Base-by-base conservation (phyloP, 2,888 invertebrate genomes). In the Scrobipalpa atriplicella region DNA sequence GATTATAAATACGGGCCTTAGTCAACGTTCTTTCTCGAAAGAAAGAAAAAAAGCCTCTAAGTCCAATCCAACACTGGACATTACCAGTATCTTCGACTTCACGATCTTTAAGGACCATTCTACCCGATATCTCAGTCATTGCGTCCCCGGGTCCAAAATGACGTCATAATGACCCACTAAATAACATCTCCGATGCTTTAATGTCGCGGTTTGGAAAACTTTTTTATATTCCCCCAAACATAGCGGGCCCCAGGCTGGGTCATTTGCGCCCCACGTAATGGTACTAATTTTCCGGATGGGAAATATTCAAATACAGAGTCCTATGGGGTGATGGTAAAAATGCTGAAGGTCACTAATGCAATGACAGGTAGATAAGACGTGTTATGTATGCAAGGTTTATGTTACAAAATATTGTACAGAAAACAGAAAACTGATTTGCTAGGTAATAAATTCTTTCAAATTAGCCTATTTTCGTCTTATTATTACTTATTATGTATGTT, bases 141-240 rank as follows among this genome's bases (percentile, higher is more conserved):
- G 7, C 43, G 9, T 9, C 19, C 19, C 13, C 43, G n/a, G 63
- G 18, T 16, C 29, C 38, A 63, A 68, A 69, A 69, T 67, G 66
- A 69, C 60, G 69, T 41, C 66, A 63, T 69, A 69, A 69, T 69
- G 69, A 63, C 47, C 29, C 67, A 52, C 66, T 64, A 67, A 69
- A 67, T 66, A 69, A 66, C 67, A 64, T 18, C 41, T 41, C 62
- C 66, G 62, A 66, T 63, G 67, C 66, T 64, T 58, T 69, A 69
- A 68, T 68, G 68, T 64, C 51, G 64, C 11, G 61, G 9, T 58
- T 65, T 54, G 60, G 19, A 47, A 54, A 62, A 64, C 64, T 54
- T 58, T 69, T 69, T 67, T 67, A 62, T 66, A 66, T 65, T 18
- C 52, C 36, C 21, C 38, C 16, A 63, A 63, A 63, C 52, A 63